Percentiles rank a stretch among this genome's conserved stretches.
Conservation (phyloP, 30 jellyfish, hydroid and myxozoan genomes). For the Aurelia aurita region DNA sequence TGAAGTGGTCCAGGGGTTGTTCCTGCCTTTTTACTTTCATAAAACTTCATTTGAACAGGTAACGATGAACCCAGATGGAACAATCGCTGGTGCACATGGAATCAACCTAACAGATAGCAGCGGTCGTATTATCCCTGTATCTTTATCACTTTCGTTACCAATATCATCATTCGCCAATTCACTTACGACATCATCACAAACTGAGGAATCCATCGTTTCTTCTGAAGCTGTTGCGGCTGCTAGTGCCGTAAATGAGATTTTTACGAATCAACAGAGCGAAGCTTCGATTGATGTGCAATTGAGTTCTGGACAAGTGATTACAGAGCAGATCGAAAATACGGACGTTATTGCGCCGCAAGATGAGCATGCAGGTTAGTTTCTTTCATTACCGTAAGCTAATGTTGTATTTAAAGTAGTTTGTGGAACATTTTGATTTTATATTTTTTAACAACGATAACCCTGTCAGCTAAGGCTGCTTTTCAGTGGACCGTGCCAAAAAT, state of each 20-base stretch:
- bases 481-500: too few species aligned
- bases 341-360: slow-evolving; percentile 32
- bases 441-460: too few species aligned
- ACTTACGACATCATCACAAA: slow-evolving; percentile 38
- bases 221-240: slow-evolving; percentile 84
- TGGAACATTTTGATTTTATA: too few species aligned
- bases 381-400: not conserved
- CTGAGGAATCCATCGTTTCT: slow-evolving; percentile 60
- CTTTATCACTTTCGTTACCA: slow-evolving; percentile 84
- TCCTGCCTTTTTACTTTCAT: too few species aligned
- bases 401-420: too few species aligned
- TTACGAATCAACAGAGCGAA: slow-evolving; percentile 35
- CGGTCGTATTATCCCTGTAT: slow-evolving; percentile 96
- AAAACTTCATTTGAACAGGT: slow-evolving; percentile 57
- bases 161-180: slow-evolving; percentile 77
- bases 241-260: slow-evolving; percentile 69
- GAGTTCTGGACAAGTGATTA: slow-evolving; percentile 52
- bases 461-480: too few species aligned
- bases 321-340: slow-evolving; percentile 52
- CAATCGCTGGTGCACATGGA: slow-evolving; percentile 99
- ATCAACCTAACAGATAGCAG: slow-evolving; percentile 87
- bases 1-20: too few species aligned
- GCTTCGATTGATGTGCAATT: slow-evolving; percentile 36
- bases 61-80: slow-evolving; percentile 97
- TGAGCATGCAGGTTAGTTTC: slow-evolving; percentile 40